Conservation (phyloP, 2,888 invertebrate species). For the Esperia sulphurella region DNA sequence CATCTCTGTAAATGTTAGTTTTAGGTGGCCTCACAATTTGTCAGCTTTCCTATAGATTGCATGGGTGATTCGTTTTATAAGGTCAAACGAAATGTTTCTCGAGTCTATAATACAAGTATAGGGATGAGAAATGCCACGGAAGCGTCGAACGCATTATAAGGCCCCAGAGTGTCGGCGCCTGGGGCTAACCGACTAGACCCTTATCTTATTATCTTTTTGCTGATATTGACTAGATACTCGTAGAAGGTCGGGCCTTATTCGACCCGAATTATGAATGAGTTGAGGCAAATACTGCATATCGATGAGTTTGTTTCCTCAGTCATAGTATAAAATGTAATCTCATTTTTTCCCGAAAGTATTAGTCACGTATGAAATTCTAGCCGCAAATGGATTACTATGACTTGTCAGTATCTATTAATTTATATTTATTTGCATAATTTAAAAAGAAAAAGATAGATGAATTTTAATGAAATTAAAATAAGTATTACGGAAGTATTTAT, state of each 20-base stretch:
- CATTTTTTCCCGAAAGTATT: too few relatives aligned
- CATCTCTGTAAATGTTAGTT: too few relatives aligned
- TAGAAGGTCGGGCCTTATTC: slow-evolving; percentile 2
- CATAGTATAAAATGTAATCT: too few relatives aligned
- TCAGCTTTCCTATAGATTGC: not conserved
- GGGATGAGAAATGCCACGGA: not conserved
- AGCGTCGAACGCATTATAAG: slow-evolving; percentile 6
- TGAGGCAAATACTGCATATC: slow-evolving; percentile 6
- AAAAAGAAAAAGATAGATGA: too few relatives aligned
- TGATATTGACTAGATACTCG: slow-evolving; percentile 23
- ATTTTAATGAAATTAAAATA: too few relatives aligned
- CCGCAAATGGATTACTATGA: too few relatives aligned
- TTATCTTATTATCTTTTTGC: slow-evolving; percentile 51
- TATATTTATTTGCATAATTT: too few relatives aligned
- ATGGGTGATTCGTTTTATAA: too few relatives aligned
- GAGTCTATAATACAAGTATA: not conserved
- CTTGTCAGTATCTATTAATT: too few relatives aligned
- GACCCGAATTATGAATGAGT: slow-evolving; percentile 5
- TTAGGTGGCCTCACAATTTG: not conserved
- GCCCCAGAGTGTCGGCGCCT: slow-evolving; percentile 14
- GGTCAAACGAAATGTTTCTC: too few relatives aligned
- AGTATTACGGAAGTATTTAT: too few relatives aligned
- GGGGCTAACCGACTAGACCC: slow-evolving; percentile 24
- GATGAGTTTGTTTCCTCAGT: not conserved
- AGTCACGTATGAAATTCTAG: too few relatives aligned